Conservation (phyloP, 2,113 vertebrate species). For the Caracal caracal region DNA sequence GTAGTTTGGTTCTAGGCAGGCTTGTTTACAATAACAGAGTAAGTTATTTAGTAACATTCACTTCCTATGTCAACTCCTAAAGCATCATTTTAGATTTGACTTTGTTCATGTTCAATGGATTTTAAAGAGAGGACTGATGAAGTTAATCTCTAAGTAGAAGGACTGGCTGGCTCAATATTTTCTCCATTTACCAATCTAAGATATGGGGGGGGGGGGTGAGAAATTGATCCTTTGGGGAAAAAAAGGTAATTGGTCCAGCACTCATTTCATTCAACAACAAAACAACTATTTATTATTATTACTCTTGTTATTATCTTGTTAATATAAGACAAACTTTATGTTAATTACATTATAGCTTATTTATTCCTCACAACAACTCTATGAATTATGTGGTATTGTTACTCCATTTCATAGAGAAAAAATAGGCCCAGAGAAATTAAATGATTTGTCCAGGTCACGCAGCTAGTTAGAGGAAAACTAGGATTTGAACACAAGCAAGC, state of each 20-base stretch:
- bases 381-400: not conserved
- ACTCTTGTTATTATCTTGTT: not conserved
- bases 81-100: not conserved
- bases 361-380: not conserved
- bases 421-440: not conserved
- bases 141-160: not conserved
- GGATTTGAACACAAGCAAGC: not conserved
- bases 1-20: not conserved
- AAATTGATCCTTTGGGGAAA: not conserved
- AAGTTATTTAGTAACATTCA: not conserved
- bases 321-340: not conserved
- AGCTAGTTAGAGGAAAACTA: not conserved
- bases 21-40: conserved; percentile 29
- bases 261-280: not conserved
- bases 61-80: not conserved
- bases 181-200: not conserved
- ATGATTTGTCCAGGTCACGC: not conserved
- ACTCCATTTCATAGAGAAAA: not conserved
- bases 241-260: not conserved
- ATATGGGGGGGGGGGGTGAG: not conserved
- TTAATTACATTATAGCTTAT: not conserved
- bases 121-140: not conserved
- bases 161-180: not conserved
- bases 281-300: not conserved
- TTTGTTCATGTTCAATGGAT: not conserved